Evolutionary conservation across 2,797 vertebrate genomes (phyloP), one percentile per base, ranked within the genome.

Genomic region (Neosilurus mollespiculum): DNA sequence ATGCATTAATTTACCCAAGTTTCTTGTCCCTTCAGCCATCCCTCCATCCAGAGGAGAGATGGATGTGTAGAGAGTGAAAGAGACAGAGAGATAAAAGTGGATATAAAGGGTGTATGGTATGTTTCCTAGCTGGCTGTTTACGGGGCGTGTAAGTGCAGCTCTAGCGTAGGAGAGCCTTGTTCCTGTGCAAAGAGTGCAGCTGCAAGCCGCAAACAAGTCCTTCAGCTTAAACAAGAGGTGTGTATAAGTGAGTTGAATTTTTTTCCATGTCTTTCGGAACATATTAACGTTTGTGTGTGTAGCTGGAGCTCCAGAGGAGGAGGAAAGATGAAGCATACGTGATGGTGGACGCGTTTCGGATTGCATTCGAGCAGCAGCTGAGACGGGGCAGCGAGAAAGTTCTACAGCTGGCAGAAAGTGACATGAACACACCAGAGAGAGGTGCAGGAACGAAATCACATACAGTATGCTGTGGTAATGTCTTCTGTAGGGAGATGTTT

Each of bases 361-460:
- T 96, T 73, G 97, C 97, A 2, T 98, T 98, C 88, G 97, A 98
- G 86, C 96, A 98, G 89, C 96, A 98, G 73, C 89, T 98, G 86
- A 95, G 93, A 92, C 95, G 96, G 89, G 94, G 90, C 61, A 96
- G 94, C 54, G 95, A 98, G 78, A 94, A 96, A 76, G 93, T 95
- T 72, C 91, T 97, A 80, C 92, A 93, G 79, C 73, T 94, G 84
- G 93, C 93, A 9, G 95, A 95, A 88, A 87, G 90, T 54, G 93
- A 94, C 90, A 92, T 92, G 85, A 89, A 92, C 66, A 91, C 87
- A 10, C 81, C 87, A 80, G 94, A 93, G 86, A 93, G 95, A 0
- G 59, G 92, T 88, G 78, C 11, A 9, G 14, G 4, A 18, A 34
- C 16, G 20, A 7, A 30, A 15, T 30, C 53, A 24, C 43, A 58